These are phyloP conservation scores for Emydura subglobosa DNA, from an alignment of 2,113 vertebrate species.

Conservation along the genomic window DNA sequence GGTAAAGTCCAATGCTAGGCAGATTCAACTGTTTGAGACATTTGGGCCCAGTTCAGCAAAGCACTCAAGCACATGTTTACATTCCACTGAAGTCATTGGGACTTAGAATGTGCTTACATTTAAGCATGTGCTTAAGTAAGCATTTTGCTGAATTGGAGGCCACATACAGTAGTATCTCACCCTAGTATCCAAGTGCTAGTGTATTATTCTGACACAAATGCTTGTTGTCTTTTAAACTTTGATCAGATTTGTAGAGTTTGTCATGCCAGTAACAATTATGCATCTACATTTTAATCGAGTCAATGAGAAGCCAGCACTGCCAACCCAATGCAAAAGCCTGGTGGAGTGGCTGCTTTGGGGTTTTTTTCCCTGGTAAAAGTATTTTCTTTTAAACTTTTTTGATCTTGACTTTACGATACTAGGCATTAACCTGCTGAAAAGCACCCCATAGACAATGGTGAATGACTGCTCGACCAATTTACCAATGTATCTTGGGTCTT, in stretches of 20 bases:
- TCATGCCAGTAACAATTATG: background rate
- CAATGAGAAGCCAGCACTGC: background rate
- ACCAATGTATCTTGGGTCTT: background rate
- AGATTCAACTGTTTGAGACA: too few species aligned
- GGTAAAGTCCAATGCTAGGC: too few species aligned
- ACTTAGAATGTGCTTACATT: background rate
- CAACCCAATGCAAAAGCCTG: background rate
- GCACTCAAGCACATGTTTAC: background rate
- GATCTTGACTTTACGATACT: fast-evolving
- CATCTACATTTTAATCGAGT: background rate
- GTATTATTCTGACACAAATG: fast-evolving
- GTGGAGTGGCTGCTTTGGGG: background rate
- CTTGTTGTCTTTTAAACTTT: background rate
- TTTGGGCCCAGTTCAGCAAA: too few species aligned
- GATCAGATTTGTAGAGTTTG: background rate
- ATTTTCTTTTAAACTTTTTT: background rate
- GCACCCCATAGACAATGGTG: background rate
- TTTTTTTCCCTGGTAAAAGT: too few species aligned
- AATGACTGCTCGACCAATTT: background rate
- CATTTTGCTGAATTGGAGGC: too few species aligned
- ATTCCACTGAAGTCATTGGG: background rate
- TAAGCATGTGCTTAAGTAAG: too few species aligned
- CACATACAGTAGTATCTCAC: background rate
- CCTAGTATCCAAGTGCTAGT: fast-evolving
- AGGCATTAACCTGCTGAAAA: background rate